Conservation (phyloP, 2,113 vertebrate species). For the Mohoua ochrocephala region DNA sequence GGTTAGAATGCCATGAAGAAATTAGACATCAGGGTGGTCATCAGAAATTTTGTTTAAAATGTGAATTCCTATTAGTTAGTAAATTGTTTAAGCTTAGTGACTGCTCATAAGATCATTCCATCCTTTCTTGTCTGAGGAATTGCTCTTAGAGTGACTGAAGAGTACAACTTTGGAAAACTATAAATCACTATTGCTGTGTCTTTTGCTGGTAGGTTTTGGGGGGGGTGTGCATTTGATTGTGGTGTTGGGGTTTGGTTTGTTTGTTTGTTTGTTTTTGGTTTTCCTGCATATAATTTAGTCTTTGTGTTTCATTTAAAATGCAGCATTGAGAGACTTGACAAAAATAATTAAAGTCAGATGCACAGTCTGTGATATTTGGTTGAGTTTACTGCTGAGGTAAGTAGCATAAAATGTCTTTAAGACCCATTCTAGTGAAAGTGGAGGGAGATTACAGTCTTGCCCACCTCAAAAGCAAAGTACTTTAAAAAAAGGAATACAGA, state of each 20-base stretch:
- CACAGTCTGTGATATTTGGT: background rate
- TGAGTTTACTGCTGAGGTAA: background rate
- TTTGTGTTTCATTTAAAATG: background rate
- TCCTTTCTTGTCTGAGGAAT: background rate
- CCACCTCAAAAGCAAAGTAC: background rate
- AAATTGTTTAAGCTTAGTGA: background rate
- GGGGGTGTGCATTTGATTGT: background rate
- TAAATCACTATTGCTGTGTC: background rate
- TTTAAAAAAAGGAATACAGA: background rate
- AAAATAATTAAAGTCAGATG: background rate
- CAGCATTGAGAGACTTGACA: background rate
- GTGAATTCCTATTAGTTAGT: background rate
- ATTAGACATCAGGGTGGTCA: background rate
- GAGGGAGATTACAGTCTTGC: background rate
- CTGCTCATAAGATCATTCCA: background rate
- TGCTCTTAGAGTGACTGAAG: background rate
- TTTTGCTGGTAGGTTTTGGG: background rate
- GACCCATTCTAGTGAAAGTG: background rate
- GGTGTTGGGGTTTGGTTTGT: background rate
- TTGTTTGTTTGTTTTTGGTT: background rate
- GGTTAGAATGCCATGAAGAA: background rate
- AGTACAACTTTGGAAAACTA: background rate
- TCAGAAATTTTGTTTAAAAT: background rate
- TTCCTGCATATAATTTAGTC: background rate
- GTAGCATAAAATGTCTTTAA: background rate